Percentiles rank a stretch among this genome's conserved stretches.
Conservation (phyloP, 2,797 vertebrate species). For the Ceryle rudis region DNA sequence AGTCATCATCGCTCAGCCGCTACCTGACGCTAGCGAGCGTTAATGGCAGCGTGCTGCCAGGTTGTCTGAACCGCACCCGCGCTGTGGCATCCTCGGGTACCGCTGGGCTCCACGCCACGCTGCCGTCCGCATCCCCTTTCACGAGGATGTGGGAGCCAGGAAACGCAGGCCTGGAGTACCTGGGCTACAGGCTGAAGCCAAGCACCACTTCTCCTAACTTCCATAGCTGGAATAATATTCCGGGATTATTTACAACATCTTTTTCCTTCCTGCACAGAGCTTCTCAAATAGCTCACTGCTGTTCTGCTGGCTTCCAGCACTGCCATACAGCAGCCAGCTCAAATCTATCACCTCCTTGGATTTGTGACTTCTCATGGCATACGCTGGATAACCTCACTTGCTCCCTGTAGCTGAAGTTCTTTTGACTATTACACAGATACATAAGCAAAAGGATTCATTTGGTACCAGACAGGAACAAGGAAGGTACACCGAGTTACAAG, state of each 20-base stretch:
- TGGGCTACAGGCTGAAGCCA: fast-evolving
- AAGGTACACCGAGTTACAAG: not conserved
- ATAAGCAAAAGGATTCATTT: not conserved
- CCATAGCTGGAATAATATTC: not conserved
- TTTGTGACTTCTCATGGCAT: not conserved
- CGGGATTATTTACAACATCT: not conserved
- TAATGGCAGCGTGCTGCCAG: not conserved
- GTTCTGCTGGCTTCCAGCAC: not conserved
- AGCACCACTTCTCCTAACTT: fast-evolving
- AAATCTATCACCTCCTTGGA: not conserved
- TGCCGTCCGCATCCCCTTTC: not conserved
- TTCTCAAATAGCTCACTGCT: not conserved
- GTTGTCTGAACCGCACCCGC: not conserved
- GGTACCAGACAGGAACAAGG: not conserved
- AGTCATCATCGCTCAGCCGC: not conserved
- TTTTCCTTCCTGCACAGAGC: not conserved
- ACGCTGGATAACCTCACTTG: not conserved
- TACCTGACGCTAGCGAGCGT: not conserved
- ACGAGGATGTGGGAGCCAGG: not conserved
- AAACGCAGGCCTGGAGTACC: not conserved
- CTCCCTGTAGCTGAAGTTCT: not conserved
- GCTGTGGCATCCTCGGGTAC: not conserved
- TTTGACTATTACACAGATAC: fast-evolving
- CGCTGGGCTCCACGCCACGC: not conserved
- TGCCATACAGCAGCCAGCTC: fast-evolving